These are phyloP conservation scores for Turritopsis dohrnii DNA, from an alignment of 30 jellyfish, hydroid and myxozoan species.

Conservation along the genomic window DNA sequence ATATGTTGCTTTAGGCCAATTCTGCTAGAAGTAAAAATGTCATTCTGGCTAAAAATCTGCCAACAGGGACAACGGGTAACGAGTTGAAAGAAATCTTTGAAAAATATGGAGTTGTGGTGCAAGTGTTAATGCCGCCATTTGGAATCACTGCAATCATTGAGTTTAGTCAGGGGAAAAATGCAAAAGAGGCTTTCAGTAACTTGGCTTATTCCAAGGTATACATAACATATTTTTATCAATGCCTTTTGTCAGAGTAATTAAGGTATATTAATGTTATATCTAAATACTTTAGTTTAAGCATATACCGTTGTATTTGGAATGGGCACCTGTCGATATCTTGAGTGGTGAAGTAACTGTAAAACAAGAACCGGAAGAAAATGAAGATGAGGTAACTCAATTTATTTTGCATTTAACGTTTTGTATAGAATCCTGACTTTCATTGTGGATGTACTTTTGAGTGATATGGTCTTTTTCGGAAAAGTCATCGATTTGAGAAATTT, in stretches of 20 bases:
- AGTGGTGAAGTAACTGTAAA: conserved; percentile 33
- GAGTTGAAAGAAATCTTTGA: conserved; percentile 61
- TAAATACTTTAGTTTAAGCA: conserved; percentile 84
- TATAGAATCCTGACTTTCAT: conserved; percentile 1
- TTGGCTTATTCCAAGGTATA: conserved; percentile 86
- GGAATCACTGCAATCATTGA: conserved; percentile 93
- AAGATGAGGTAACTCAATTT: not conserved
- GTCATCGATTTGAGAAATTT: too few species aligned
- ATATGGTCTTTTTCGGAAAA: too few species aligned
- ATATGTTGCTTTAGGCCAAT: conserved; percentile 33
- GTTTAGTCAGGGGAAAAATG: conserved; percentile 71
- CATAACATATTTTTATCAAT: too few species aligned
- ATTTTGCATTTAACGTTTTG: not conserved
- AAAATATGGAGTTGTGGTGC: conserved; percentile 66
- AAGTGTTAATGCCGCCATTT: conserved; percentile 88
- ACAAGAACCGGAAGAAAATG: conserved; percentile 8
- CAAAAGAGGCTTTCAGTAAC: conserved; percentile 71
- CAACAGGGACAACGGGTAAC: conserved; percentile 62
- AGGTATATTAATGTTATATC: too few species aligned
- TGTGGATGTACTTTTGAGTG: not conserved
- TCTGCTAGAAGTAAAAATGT: conserved; percentile 60
- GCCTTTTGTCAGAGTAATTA: too few species aligned
- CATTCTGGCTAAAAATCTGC: conserved; percentile 82
- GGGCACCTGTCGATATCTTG: conserved; percentile 97
- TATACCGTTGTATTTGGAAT: conserved; percentile 88